Percentiles rank a stretch among this genome's conserved stretches.
Evolutionary conservation across 2,113 vertebrate genomes (phyloP).

Genomic region (Apaloderma vittatum): DNA sequence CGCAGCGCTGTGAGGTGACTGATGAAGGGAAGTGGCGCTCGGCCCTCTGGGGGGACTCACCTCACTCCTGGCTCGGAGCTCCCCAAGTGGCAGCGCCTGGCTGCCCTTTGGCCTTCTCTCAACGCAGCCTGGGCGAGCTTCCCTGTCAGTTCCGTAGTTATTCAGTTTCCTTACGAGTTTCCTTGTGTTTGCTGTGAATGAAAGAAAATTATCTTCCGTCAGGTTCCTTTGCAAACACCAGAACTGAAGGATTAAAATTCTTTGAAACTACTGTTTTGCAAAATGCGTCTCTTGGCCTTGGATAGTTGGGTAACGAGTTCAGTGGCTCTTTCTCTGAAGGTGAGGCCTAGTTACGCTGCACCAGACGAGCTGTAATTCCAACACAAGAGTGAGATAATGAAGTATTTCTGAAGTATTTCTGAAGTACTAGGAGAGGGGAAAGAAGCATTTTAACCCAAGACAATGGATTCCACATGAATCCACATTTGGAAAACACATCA

Average conservation of each 20-base stretch:
- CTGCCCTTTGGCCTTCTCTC: neutral
- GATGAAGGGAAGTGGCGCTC: no score
- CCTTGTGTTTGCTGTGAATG: neutral
- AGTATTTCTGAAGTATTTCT: no score
- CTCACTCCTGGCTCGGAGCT: no score
- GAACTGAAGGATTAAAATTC: neutral
- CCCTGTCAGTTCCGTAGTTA: neutral
- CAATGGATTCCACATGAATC: neutral
- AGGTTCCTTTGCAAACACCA: neutral
- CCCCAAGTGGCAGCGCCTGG: no score
- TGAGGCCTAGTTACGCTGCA: neutral
- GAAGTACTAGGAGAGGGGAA: neutral
- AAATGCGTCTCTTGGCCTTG: neutral
- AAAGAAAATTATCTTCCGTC: neutral
- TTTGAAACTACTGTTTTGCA: neutral
- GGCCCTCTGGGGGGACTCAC: no score
- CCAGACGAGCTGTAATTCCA: neutral
- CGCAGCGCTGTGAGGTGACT: no score
- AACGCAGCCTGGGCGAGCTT: neutral
- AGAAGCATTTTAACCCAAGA: neutral
- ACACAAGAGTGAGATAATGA: neutral
- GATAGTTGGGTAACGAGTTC: neutral
- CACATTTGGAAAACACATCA: neutral
- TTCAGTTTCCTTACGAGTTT: neutral
- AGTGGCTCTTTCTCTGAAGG: neutral